phyloP scores from a whole-genome alignment of 2,797 vertebrate genomes.

The Odontamblyopus rebecca region DNA sequence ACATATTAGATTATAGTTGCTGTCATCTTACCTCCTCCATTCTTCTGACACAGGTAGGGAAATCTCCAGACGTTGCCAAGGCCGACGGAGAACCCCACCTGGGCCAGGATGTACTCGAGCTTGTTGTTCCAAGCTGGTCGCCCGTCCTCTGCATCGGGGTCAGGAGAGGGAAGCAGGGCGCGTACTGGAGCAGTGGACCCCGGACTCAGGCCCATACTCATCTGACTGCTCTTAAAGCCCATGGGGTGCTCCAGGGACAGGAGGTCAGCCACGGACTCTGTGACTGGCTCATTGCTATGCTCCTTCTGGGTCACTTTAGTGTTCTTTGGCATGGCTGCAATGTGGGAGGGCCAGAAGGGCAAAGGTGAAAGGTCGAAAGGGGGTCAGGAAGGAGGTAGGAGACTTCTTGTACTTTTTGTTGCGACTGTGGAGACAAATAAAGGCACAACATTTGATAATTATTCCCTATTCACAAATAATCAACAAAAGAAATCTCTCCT shows the following conservation, averaged over 20 bases:
- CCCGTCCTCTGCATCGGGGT: constrained; percentile 82
- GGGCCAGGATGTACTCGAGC: constrained; percentile 94
- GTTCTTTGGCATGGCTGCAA: constrained; percentile 89
- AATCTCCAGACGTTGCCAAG: constrained; percentile 98
- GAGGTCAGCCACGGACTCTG: constrained; percentile 94
- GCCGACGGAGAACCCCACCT: constrained; percentile 96
- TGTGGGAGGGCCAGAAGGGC: constrained; percentile 21
- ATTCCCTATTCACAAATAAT: neutral
- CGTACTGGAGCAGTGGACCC: constrained; percentile 75
- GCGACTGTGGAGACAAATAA: constrained; percentile 48
- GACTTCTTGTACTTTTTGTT: constrained; percentile 41
- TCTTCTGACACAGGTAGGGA: constrained; percentile 98
- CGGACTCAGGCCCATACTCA: constrained; percentile 83
- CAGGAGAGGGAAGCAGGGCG: constrained; percentile 75
- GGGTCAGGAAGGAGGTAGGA: constrained; percentile 1
- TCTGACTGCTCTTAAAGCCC: constrained; percentile 93
- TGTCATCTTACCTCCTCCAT: constrained; percentile 88
- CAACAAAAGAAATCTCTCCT: neutral
- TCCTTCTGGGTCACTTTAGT: constrained; percentile 95
- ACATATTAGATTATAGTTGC: neutral
- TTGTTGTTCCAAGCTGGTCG: constrained; percentile 97
- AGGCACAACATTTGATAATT: neutral
- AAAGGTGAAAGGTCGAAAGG: constrained; percentile 20
- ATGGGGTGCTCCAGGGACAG: constrained; percentile 93
- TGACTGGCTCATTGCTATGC: constrained; percentile 95